Evolutionary conservation across 1,140 invertebrate species (phyloP).

Genomic region (Pseudomyrmex concolor): DNA sequence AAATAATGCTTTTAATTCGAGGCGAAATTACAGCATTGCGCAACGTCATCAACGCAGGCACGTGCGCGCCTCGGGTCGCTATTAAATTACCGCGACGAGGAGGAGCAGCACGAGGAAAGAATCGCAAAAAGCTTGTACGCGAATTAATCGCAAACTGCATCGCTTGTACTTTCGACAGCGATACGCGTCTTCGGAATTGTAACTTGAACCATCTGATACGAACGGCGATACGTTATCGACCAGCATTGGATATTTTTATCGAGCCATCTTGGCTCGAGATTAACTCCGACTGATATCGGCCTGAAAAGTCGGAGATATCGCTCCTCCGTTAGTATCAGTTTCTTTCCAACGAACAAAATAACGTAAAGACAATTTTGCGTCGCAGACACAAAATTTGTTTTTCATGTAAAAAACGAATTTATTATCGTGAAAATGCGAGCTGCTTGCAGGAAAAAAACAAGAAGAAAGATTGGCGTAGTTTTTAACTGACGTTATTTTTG

Average conservation of each 20-base stretch:
- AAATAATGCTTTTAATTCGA: constrained; percentile 48
- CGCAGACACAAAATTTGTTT: neutral
- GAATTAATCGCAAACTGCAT: neutral
- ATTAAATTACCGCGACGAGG: neutral
- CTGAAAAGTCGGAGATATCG: constrained; percentile 49
- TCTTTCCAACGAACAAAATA: constrained; percentile 19
- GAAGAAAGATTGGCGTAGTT: neutral
- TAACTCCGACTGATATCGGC: constrained; percentile 59
- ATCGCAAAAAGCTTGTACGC: constrained; percentile 21
- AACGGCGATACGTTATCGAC: constrained; percentile 75
- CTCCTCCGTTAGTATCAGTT: constrained; percentile 16
- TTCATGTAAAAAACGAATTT: neutral
- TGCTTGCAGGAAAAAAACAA: neutral
- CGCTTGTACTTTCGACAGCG: constrained; percentile 67
- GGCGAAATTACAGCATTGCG: constrained; percentile 36
- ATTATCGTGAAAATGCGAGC: neutral
- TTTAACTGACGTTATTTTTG: constrained; percentile 35
- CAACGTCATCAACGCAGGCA: constrained; percentile 3
- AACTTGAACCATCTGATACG: constrained; percentile 52
- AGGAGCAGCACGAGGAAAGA: constrained; percentile 21
- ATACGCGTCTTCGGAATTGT: constrained; percentile 45
- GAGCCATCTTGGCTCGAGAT: constrained; percentile 56
- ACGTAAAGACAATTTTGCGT: neutral
- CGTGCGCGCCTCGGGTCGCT: constrained; percentile 7
- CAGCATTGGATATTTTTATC: constrained; percentile 79